These are phyloP conservation scores for Sphaerodactylus townsendi DNA, from an alignment of 2,113 vertebrate genomes.

Conservation along the genomic window DNA sequence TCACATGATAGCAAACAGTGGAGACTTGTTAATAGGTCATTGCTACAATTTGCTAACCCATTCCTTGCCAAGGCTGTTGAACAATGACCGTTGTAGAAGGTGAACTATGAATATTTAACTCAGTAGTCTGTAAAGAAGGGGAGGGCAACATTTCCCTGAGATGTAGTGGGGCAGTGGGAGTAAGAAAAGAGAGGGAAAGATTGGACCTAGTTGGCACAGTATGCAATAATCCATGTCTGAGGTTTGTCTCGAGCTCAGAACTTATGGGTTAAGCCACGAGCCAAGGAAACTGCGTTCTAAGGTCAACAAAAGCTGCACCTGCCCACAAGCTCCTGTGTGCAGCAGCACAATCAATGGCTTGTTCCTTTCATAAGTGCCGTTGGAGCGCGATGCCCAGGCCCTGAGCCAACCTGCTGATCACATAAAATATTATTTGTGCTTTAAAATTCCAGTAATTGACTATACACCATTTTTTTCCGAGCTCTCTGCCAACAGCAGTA, in stretches of 20 bases:
- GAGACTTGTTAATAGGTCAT: conserved; percentile 59
- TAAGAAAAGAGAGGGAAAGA: background rate
- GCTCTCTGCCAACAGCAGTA: conserved; percentile 81
- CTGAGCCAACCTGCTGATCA: conserved; percentile 80
- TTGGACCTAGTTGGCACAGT: background rate
- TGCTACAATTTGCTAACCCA: conserved; percentile 36
- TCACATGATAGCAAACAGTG: conserved; percentile 65
- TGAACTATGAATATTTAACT: background rate
- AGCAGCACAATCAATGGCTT: conserved; percentile 78
- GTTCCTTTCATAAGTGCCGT: conserved; percentile 74
- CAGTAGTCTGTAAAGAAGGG: fast-evolving
- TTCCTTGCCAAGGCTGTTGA: conserved; percentile 11
- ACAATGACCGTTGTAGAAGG: background rate
- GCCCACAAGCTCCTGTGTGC: conserved; percentile 65
- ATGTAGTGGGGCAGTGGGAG: background rate
- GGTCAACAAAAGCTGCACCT: conserved; percentile 74
- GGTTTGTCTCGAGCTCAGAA: conserved; percentile 25
- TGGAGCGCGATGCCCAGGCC: conserved; percentile 77
- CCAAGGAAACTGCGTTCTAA: conserved; percentile 51
- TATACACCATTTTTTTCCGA: conserved; percentile 82
- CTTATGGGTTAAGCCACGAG: conserved; percentile 62
- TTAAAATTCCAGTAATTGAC: conserved; percentile 88
- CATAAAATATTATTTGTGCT: conserved; percentile 90
- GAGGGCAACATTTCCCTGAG: background rate
- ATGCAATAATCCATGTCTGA: background rate